These are phyloP conservation scores for Grallaria varia DNA, from an alignment of 2,113 vertebrate species.

Conservation along the genomic window DNA sequence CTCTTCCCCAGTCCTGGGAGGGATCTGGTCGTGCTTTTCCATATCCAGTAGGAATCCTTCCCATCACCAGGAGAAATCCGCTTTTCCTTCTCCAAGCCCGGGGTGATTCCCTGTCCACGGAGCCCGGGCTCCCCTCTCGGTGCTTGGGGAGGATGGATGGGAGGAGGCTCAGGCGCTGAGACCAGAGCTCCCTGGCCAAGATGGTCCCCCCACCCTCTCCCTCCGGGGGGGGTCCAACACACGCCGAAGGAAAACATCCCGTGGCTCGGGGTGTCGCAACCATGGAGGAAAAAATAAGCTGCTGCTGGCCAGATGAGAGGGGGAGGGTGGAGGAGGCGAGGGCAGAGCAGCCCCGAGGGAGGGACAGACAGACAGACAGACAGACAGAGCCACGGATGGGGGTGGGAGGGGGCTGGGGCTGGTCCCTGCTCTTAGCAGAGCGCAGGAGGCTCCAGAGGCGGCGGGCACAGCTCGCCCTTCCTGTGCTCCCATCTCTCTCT, in stretches of 20 bases:
- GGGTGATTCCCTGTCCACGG: accelerated
- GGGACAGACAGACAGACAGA: background rate
- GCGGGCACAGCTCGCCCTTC: too few relatives aligned
- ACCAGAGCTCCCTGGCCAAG: accelerated
- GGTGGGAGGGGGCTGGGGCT: background rate
- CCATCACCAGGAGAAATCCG: too few relatives aligned
- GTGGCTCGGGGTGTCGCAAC: background rate
- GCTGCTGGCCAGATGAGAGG: background rate
- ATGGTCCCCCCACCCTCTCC: background rate
- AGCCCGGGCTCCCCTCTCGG: background rate
- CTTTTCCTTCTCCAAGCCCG: background rate
- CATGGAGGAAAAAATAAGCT: background rate
- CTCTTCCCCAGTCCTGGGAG: background rate
- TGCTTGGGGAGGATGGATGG: accelerated
- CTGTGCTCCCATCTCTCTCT: background rate
- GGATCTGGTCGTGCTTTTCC: background rate
- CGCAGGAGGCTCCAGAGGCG: background rate
- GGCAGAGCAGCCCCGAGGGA: background rate
- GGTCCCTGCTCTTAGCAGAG: accelerated
- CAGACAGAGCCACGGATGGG: background rate
- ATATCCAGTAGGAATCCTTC: background rate
- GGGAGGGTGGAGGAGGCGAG: background rate
- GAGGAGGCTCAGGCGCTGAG: accelerated
- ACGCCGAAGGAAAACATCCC: background rate
- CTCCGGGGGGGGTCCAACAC: accelerated